phyloP scores from a whole-genome alignment of 2,113 vertebrate species.

The Sinocyclocheilus grahami region DNA sequence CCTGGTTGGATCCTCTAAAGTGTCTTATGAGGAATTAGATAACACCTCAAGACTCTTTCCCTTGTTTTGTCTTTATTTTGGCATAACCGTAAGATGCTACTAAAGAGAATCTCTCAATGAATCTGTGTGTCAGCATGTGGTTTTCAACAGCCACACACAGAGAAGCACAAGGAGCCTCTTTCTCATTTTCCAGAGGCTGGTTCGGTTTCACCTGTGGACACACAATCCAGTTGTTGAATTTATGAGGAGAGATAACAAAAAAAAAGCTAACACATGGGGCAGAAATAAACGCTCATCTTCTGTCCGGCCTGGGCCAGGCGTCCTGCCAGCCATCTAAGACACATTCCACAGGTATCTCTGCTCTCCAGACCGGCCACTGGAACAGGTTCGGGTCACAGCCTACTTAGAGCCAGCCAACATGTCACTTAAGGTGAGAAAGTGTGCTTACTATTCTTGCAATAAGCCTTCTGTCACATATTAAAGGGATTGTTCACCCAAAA shows the following conservation, averaged over 20 bases:
- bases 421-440: slow-evolving; percentile 24
- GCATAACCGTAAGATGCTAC: background rate
- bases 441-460: background rate
- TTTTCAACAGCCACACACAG: slow-evolving; percentile 47
- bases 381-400: slow-evolving; percentile 26
- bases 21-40: slow-evolving; percentile 34
- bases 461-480: background rate
- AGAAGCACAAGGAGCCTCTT: slow-evolving; percentile 8
- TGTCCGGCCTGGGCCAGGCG: background rate
- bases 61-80: background rate
- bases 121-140: slow-evolving; percentile 4
- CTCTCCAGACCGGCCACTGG: slow-evolving; percentile 17
- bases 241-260: slow-evolving; percentile 43
- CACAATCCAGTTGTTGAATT: slow-evolving; percentile 74
- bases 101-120: background rate
- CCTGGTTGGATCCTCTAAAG: background rate
- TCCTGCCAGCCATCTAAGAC: background rate
- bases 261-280: slow-evolving; percentile 32
- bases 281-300: slow-evolving; percentile 46
- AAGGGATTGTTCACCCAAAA: background rate
- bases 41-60: slow-evolving; percentile 22
- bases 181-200: slow-evolving; percentile 57
- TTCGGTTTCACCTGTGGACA: slow-evolving; percentile 76
- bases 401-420: background rate
- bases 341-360: slow-evolving; percentile 26